These are phyloP conservation scores for Drosophila mimetica DNA, from an alignment of 2,888 invertebrate genomes.

Conservation along the genomic window DNA sequence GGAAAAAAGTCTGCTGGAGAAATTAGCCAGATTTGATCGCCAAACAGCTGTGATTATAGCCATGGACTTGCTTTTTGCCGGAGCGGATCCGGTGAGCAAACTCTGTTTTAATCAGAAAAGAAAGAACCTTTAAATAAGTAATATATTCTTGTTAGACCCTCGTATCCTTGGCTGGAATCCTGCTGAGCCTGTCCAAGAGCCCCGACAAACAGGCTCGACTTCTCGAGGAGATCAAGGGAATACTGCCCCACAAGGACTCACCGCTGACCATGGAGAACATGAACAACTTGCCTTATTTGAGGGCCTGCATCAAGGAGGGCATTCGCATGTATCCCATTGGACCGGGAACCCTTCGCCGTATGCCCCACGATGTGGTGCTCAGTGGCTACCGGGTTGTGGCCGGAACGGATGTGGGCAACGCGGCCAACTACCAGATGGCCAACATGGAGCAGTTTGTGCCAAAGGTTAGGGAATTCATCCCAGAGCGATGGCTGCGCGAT, in stretches of 20 bases:
- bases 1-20: constrained; percentile 87
- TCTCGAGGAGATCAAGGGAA: constrained; percentile 85
- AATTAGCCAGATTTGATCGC: constrained; percentile 87
- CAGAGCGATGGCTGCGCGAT: constrained; percentile 89
- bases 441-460: constrained; percentile 87
- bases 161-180: constrained; percentile 85
- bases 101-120: neutral
- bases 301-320: constrained; percentile 90
- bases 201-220: constrained; percentile 87
- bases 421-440: constrained; percentile 87
- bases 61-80: constrained; percentile 89
- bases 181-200: constrained; percentile 88
- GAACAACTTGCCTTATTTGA: constrained; percentile 87
- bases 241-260: constrained; percentile 84
- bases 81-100: constrained; percentile 88
- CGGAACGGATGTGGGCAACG: constrained; percentile 89
- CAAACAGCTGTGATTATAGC: constrained; percentile 88
- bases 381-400: constrained; percentile 88
- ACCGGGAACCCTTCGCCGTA: constrained; percentile 86
- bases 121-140: neutral
- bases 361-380: constrained; percentile 87
- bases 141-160: constrained; percentile 49
- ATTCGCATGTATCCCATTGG: constrained; percentile 87
- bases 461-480: constrained; percentile 87
- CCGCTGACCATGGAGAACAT: constrained; percentile 84